Percentiles rank a stretch among this genome's conserved stretches.
phyloP scores from a whole-genome alignment of 1,140 invertebrate species.

The Drosophila seguyi region DNA sequence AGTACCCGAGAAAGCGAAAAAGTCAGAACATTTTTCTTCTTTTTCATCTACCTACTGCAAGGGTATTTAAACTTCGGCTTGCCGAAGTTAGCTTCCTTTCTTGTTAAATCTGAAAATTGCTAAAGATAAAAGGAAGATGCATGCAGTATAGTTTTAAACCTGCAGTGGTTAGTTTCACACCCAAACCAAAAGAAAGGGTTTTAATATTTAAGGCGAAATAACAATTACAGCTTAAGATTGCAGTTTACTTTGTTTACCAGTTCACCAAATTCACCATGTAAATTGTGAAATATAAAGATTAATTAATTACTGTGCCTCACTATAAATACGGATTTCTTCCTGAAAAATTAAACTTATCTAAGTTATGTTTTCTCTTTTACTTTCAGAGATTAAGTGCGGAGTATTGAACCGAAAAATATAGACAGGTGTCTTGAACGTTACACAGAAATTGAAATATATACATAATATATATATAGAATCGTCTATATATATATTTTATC shows the following conservation, averaged over 20 bases:
- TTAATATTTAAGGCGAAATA: no score
- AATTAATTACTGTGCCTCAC: not conserved
- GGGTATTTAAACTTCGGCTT: no score
- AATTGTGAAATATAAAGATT: no score
- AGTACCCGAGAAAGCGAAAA: no score
- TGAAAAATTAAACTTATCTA: not conserved
- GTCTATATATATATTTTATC: slow-evolving; percentile 8
- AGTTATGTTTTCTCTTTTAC: not conserved
- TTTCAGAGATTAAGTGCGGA: slow-evolving; percentile 32
- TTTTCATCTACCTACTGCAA: no score
- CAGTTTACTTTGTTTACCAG: not conserved
- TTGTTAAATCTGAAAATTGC: no score
- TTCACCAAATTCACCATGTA: not conserved
- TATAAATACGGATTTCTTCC: not conserved
- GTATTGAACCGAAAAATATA: not conserved
- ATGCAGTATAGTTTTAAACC: not conserved
- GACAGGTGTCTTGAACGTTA: not conserved
- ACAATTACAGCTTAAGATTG: no score
- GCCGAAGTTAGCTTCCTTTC: no score
- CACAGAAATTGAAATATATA: not conserved
- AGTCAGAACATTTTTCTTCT: no score
- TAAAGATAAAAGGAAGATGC: not conserved
- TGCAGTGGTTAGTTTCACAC: not conserved
- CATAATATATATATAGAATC: slow-evolving; percentile 13
- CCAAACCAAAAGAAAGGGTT: no score